A percentile compares a stretch with the other conserved stretches of the same genome.
These are phyloP conservation scores for Gorsachius goisagi DNA, from an alignment of 2,113 vertebrate genomes.

Conservation along the genomic window DNA sequence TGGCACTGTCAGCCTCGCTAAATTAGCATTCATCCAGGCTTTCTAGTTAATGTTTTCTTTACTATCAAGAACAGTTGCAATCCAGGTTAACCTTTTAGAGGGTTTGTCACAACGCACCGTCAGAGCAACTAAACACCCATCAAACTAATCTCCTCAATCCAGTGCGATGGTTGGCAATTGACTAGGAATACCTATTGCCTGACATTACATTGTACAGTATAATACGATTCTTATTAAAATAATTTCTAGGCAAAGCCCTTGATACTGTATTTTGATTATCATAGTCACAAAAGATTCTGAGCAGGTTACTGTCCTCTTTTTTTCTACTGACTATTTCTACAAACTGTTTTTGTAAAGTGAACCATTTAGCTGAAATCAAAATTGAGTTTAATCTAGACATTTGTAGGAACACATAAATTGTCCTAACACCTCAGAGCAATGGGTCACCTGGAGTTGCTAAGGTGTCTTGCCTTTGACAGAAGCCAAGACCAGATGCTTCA, in stretches of 20 bases:
- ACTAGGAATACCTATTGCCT: background rate
- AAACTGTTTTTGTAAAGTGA: background rate
- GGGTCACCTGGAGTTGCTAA: constrained; percentile 1
- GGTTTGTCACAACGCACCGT: background rate
- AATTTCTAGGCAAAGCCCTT: background rate
- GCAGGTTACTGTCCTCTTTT: background rate
- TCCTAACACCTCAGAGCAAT: background rate
- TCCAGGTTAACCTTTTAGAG: background rate
- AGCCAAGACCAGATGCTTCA: constrained; percentile 30
- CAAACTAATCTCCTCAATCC: background rate
- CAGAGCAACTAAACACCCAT: background rate
- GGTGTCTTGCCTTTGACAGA: background rate
- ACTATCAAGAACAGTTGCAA: background rate
- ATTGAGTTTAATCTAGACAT: background rate
- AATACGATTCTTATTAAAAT: background rate
- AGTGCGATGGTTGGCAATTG: background rate
- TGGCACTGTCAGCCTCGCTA: background rate
- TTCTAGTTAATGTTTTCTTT: background rate
- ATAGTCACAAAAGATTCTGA: background rate
- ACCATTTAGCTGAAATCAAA: background rate
- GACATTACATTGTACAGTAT: background rate
- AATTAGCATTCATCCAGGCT: background rate
- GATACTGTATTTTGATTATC: background rate
- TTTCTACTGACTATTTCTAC: background rate
- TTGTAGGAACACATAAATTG: background rate